Evolutionary conservation across 2,113 vertebrate species (phyloP).

Genomic region (Platichthys stellatus): DNA sequence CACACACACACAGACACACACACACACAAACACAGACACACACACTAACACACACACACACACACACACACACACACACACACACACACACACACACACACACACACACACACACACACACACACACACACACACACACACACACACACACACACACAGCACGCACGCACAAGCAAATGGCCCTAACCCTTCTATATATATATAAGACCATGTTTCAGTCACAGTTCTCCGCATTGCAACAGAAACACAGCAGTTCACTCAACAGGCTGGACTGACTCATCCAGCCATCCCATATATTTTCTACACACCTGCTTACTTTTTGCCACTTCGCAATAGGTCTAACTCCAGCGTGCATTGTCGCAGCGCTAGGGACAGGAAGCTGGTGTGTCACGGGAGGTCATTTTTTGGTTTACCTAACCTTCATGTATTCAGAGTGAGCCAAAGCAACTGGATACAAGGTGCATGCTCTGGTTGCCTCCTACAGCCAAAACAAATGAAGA

Average conservation of each 20-base stretch:
- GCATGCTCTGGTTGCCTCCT: too few relatives aligned
- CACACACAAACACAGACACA: too few relatives aligned
- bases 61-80: too few relatives aligned
- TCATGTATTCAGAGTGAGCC: not conserved
- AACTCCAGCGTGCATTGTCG: not conserved
- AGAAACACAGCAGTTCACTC: conserved; percentile 1
- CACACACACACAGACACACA: too few relatives aligned
- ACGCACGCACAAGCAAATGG: too few relatives aligned
- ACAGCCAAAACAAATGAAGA: too few relatives aligned
- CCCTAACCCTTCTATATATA: not conserved
- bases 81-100: too few relatives aligned
- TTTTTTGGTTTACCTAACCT: not conserved
- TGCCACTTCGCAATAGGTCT: not conserved
- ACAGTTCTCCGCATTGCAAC: not conserved
- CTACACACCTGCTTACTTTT: conserved; percentile 1
- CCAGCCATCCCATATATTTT: not conserved
- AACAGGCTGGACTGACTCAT: conserved; percentile 9
- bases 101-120: too few relatives aligned
- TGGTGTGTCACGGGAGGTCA: not conserved
- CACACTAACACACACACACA: too few relatives aligned
- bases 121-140: too few relatives aligned
- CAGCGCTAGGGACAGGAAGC: not conserved
- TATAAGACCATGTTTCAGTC: not conserved
- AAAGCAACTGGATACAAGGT: too few relatives aligned
- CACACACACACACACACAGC: too few relatives aligned